Percentiles rank a stretch among this genome's conserved stretches.
phyloP scores from a whole-genome alignment of 2,113 vertebrate species.

The Jacana jacana region DNA sequence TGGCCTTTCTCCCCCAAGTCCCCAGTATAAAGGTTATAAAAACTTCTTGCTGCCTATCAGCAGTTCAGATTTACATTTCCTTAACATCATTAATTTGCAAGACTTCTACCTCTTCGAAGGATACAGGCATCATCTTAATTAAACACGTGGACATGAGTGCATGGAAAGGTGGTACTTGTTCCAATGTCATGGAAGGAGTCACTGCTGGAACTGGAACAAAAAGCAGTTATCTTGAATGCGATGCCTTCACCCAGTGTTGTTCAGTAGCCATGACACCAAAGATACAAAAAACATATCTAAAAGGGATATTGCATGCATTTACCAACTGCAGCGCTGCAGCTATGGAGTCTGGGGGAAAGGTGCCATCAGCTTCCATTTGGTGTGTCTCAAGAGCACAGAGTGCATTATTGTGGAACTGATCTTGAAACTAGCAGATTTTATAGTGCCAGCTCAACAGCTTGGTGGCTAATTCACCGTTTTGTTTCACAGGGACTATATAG shows the following conservation, averaged over 20 bases:
- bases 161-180: not conserved
- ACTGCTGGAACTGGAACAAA: not conserved
- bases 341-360: not conserved
- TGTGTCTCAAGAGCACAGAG: constrained; percentile 68
- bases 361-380: constrained; percentile 71
- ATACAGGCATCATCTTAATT: not conserved
- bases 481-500: not conserved
- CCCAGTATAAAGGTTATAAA: not conserved
- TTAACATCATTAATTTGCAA: not conserved
- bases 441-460: not conserved
- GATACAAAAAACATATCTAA: not conserved
- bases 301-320: not conserved
- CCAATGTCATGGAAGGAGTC: not conserved
- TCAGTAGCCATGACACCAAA: not conserved
- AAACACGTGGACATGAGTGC: not conserved
- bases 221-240: not conserved
- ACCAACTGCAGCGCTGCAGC: constrained; percentile 31
- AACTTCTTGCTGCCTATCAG: not conserved
- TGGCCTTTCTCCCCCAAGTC: not conserved
- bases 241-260: not conserved
- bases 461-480: not conserved
- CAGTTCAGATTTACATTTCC: not conserved
- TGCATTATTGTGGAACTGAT: constrained; percentile 36
- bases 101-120: not conserved
- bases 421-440: not conserved